Evolutionary conservation across 2,797 vertebrate genomes (phyloP), one percentile per base, ranked within the genome.

Genomic region (Phoebastria nigripes): DNA sequence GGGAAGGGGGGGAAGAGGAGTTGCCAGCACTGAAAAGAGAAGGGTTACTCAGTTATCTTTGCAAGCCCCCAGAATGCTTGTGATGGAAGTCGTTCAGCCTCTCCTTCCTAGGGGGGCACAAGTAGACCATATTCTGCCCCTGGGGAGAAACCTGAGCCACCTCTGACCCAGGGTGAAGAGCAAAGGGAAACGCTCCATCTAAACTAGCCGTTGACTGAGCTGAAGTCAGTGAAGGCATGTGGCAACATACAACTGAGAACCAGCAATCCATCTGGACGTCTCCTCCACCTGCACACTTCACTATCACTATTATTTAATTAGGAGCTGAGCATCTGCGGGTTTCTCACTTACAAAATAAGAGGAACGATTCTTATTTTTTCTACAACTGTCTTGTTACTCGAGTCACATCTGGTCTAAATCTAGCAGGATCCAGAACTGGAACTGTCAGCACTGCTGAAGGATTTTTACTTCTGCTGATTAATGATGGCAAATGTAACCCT

Each of bases 381-480:
- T 8, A 31, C 31, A 80, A 59, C n/a, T 87, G 6, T 59, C 39
- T 73, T 44, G 5, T 73, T 93, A 73, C 31, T 86, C 8, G 6
- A 82, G 26, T 56, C 7, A 44, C 56, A 79, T 91, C 71, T 94
- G 69, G n/a, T 95, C 82, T 90, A 93, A 91, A 89, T 84, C 73
- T 89, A 82, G 49, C 52, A 81, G 35, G n/a, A 95, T 72, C 26
- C 47, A 69, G 82, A 93, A 62, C 49, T 89, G 28, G 58, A 92
- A 92, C 39, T 83, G 69, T 92, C 54, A 70, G 41, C 39, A 44
- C 46, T 89, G 42, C 55, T 82, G 21, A 85, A 91, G 31, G 26
- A 44, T 26, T 56, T 87, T 79, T 70, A 26, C 13, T 91, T 65
- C 73, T 84, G 31, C 26, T 77, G 41, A 62, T 71, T 91, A 85